Base-by-base conservation (phyloP, 2,113 vertebrate genomes). In the Neolamprologus fasciatus region DNA sequence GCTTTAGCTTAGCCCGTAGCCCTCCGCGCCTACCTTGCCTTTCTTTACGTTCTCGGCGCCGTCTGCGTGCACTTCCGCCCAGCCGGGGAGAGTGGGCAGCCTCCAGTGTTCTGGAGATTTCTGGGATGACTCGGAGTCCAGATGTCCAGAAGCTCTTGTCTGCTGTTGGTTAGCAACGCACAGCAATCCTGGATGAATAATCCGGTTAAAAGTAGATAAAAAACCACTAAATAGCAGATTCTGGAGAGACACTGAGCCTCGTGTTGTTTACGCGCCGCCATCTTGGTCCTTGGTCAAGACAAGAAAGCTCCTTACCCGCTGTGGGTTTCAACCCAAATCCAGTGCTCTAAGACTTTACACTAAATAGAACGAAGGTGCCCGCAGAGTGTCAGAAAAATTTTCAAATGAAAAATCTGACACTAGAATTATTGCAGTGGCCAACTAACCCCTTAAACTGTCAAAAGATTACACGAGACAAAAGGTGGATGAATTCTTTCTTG, bases 311-410 rank as follows among this genome's bases (percentile, higher is more conserved):
- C 51, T 54, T 54, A 21, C 3, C 10, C 6, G 1, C 5, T 21
- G n/a, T 54, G 10, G n/a, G n/a, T 54, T 54, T 54, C 51, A 54
- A 21, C n/a, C 3, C 2, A 54, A 54, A 3, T 54, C n/a, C 51
- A 54, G 51, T 4, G 10, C 51, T 21, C 3, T 54, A 11, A 54
- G 51, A 21, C 50, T 10, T 19, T 9, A 51, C 19, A 0, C 9
- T 53, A 53, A 53, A 3, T 21, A 53, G 51, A 54, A 54, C 9
- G 2, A 54, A 54, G n/a, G 2, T 23, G 6, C 0, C 6, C 1
- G 2, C 3, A 0, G 53, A 23, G n/a, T 23, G 1, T 54, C 6
- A 23, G 53, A 54, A 23, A 10, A 0, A 2, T n/a, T n/a, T 53
- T 53, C 0, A 53, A 53, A 53, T 53, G 51, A 2, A 4, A 53